Evolutionary conservation across 2,797 vertebrate species (phyloP).

Genomic region (Helicolenus hilgendorfi): DNA sequence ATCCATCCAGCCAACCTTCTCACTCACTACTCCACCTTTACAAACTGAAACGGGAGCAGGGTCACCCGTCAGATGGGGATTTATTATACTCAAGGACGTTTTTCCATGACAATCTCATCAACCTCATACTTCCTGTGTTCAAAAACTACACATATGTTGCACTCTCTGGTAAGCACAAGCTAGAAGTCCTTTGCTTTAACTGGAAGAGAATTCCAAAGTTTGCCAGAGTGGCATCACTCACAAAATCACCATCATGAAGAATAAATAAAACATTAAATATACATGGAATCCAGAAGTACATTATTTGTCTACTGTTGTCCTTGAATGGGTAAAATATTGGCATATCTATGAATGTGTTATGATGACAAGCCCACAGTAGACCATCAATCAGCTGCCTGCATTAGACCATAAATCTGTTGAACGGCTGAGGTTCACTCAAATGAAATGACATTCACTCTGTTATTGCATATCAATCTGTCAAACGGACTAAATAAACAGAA

Average conservation of each 20-base stretch:
- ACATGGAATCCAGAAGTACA: neutral
- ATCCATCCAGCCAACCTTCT: neutral
- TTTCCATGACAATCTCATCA: neutral
- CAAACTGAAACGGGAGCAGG: neutral
- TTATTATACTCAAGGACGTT: neutral
- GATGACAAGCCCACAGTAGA: neutral
- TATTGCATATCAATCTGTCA: constrained; percentile 23
- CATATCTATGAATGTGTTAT: constrained; percentile 7
- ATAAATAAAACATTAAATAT: neutral
- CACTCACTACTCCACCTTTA: neutral
- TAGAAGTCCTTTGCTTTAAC: neutral
- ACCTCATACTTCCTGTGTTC: neutral
- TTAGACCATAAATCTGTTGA: constrained; percentile 13
- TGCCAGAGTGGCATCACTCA: neutral
- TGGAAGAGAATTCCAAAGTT: neutral
- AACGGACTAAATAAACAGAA: constrained; percentile 7
- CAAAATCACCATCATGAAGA: neutral
- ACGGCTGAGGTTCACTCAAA: neutral
- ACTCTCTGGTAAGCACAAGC: neutral
- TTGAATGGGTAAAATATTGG: constrained; percentile 5
- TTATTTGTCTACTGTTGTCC: neutral
- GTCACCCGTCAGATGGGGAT: neutral
- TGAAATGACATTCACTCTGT: constrained; percentile 12
- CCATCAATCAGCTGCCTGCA: neutral
- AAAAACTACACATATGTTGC: neutral